Conservation (phyloP, 2,888 invertebrate genomes). For the Lacanobia oleracea region DNA sequence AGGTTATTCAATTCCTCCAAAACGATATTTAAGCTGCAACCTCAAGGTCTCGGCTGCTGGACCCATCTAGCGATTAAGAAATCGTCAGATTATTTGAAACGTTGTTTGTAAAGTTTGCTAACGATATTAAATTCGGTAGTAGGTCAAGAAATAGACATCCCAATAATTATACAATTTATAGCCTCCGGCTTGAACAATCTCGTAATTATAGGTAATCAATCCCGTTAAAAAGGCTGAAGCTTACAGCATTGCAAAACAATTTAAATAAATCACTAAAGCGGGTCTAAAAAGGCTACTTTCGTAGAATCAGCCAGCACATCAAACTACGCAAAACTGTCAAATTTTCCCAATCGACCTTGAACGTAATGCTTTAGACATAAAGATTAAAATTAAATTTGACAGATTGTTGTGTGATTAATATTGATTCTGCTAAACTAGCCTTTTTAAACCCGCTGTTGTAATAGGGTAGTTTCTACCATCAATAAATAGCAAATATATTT, state of each 20-base stretch:
- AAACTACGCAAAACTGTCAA: too few species aligned
- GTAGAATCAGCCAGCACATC: too few species aligned
- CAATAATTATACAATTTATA: conserved; percentile 1
- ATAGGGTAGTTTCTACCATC: too few species aligned
- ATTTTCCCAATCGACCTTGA: too few species aligned
- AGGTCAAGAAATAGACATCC: neutral
- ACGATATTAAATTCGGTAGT: conserved; percentile 1
- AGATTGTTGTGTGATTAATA: too few species aligned
- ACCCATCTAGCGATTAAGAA: neutral
- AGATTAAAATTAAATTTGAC: too few species aligned
- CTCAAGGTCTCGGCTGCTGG: neutral
- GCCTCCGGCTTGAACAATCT: neutral
- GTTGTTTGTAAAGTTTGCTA: neutral
- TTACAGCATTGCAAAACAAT: conserved; percentile 14
- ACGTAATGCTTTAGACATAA: too few species aligned
- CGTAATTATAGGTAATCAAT: conserved; percentile 1
- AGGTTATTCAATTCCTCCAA: neutral
- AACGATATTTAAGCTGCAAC: neutral
- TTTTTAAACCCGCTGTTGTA: too few species aligned
- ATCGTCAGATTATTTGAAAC: neutral
- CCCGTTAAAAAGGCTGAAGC: conserved; percentile 2
- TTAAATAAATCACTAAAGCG: conserved; percentile 1
- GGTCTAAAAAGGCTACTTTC: too few species aligned
- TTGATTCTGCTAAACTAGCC: too few species aligned
- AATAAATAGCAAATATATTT: too few species aligned